Evolutionary conservation across 2,888 invertebrate species (phyloP), one percentile per base, ranked within the genome.

Genomic region (Spicauda simplicius): DNA sequence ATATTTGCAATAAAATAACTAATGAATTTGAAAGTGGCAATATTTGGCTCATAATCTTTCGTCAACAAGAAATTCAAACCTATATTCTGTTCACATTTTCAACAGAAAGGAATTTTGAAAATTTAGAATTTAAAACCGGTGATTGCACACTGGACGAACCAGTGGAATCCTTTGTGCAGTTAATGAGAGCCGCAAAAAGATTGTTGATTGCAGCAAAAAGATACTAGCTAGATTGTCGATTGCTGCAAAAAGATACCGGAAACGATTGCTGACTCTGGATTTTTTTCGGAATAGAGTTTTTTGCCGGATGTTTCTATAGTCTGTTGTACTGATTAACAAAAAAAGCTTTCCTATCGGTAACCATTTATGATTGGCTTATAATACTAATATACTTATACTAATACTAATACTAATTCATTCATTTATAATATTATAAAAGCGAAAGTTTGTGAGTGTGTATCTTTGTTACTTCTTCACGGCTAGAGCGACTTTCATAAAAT

Each of bases 101-200:
- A 54, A 54, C 6, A 10, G 33, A 10, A 37, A 56, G 56, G 37
- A 14, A 19, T 37, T 54, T 41, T 64, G 57, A 53, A 64, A 53
- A 18, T 12, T 58, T 58, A 12, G 52, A 25, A 16, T 48, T 55
- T n/a, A 20, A 25, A 55, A 14, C 14, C 52, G 20, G 41, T 61
- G 61, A 53, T 61, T 61, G 53, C 61, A 37, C 54, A 19, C 19
- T 37, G 50, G 37, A 3, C 19, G 57, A 56, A 64, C 37, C 33
- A 45, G 25, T 25, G 18, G 57, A 50, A 20, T 33, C 65, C 45
- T 65, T 65, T 65, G 58, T 58, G 54, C 53, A 65, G 53, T 65
- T 65, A 65, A 65, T 65, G 65, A 65, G 59, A 53, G 54, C n/a
- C 41, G 45, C 58, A 65, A 54, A 65, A 59, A 65, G 65, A 59